Conservation (phyloP, 2,113 vertebrate species). For the Pachypanchax playfairii region DNA sequence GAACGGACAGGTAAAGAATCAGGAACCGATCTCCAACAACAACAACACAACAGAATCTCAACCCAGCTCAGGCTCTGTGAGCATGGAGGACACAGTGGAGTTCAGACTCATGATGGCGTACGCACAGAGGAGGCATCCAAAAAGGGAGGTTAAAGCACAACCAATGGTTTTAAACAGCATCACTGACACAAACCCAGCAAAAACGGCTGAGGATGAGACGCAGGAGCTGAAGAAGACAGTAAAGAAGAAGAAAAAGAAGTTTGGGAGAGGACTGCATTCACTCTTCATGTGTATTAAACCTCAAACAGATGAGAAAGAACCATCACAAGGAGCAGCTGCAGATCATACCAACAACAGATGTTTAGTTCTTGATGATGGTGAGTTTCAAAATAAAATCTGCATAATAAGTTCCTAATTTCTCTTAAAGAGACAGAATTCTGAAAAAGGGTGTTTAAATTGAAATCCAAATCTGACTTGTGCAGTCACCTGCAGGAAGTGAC, state of each 20-base stretch:
- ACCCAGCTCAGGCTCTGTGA: not conserved
- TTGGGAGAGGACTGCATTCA: accelerated
- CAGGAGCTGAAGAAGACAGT: conserved; percentile 4
- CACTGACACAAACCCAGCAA: accelerated
- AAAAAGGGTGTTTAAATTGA: too few relatives aligned
- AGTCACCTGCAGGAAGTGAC: too few relatives aligned
- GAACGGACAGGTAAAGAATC: conserved; percentile 21
- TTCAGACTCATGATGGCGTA: conserved; percentile 68
- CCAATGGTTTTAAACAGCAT: accelerated
- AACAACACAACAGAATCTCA: not conserved
- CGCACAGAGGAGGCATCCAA: conserved; percentile 26
- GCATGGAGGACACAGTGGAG: conserved; percentile 56
- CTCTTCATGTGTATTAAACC: conserved; percentile 52
- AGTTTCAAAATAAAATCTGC: not conserved
- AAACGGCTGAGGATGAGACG: not conserved
- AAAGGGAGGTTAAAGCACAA: accelerated
- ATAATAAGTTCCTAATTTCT: not conserved
- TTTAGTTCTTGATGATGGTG: accelerated
- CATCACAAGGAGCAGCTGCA: accelerated
- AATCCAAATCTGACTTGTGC: too few relatives aligned
- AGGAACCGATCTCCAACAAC: conserved; percentile 2
- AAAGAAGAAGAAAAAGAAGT: conserved; percentile 28
- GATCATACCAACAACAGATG: accelerated
- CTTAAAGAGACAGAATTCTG: too few relatives aligned
- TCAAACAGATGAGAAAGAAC: not conserved